Evolutionary conservation across 2,113 vertebrate genomes (phyloP), one percentile per base, ranked within the genome.

Genomic region (Pterophyllum scalare): DNA sequence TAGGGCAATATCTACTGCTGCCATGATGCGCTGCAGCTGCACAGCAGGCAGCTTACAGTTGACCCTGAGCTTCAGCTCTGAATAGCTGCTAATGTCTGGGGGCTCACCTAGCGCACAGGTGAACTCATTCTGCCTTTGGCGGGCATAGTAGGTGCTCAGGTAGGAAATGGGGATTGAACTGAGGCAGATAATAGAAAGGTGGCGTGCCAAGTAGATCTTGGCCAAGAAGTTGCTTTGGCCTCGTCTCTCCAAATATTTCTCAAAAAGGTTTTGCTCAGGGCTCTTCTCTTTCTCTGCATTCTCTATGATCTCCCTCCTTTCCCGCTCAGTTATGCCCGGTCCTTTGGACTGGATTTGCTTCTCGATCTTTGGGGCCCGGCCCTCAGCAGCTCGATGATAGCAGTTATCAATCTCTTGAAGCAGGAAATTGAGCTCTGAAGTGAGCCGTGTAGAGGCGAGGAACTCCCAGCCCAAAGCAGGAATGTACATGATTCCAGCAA

Each of bases 301-400:
- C 94, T 99, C 98, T 87, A 99, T 99, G 87, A 99, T 99, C 95
- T 99, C 98, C 6, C 98, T 95, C 82, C 96, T 95, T 90, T 99
- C 98, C 2, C 96, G 95, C 93, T 99, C 98, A 0, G 97, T 99
- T 90, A 99, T 99, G 64, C 98, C 97, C 0, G 98, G 98, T 22
- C 98, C 98, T 94, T 99, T 99, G 90, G 98, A 99, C 74, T 99
- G 98, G 92, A 99, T 99, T 96, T 99, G 98, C 94, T 99, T 99
- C 93, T 99, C 98, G 28, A 99, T 99, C 95, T 99, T 99, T 43
- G 98, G 98, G 4, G 98, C 98, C 3, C 98, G 95, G 54, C 98
- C 98, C 94, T 99, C 98, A 3, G 98, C 98, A 0, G 98, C 98
- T 28, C 98, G 96, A 92, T 99, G 98, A 94, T 99, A 99, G 95